phyloP scores from a whole-genome alignment of 2,888 invertebrate genomes.

The Anagyrus pseudococci region DNA sequence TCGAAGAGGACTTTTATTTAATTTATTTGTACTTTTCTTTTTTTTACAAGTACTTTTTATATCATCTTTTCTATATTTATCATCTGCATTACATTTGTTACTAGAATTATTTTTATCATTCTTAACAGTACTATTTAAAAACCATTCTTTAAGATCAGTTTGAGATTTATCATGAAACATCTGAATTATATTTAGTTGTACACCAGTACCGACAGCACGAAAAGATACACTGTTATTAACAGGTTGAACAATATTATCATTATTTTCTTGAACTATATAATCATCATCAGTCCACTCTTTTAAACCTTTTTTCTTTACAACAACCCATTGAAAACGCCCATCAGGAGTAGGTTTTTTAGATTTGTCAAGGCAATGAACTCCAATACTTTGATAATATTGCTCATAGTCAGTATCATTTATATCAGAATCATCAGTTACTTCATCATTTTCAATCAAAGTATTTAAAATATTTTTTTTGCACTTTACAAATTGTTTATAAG shows the following conservation, averaged over 20 bases:
- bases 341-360: neutral
- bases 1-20: too few species aligned
- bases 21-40: neutral
- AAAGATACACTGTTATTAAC: too few species aligned
- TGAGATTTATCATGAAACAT: neutral
- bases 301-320: conserved; percentile 5
- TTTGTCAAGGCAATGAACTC: neutral
- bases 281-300: neutral
- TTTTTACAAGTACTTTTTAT: neutral
- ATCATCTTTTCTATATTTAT: neutral
- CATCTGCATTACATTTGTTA: neutral
- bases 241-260: neutral
- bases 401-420: conserved; percentile 13
- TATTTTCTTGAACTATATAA: neutral
- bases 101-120: neutral
- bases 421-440: conserved; percentile 26
- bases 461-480: conserved; percentile 26
- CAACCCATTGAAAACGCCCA: conserved; percentile 17
- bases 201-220: too few species aligned
- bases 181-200: too few species aligned
- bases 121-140: neutral
- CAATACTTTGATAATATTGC: conserved; percentile 3
- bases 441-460: conserved; percentile 5
- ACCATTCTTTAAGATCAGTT: neutral
- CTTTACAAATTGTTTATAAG: conserved; percentile 15